Percentiles rank a stretch among this genome's conserved stretches.
phyloP scores from a whole-genome alignment of 2,797 vertebrate genomes.

The Kryptolebias ocellatus region DNA sequence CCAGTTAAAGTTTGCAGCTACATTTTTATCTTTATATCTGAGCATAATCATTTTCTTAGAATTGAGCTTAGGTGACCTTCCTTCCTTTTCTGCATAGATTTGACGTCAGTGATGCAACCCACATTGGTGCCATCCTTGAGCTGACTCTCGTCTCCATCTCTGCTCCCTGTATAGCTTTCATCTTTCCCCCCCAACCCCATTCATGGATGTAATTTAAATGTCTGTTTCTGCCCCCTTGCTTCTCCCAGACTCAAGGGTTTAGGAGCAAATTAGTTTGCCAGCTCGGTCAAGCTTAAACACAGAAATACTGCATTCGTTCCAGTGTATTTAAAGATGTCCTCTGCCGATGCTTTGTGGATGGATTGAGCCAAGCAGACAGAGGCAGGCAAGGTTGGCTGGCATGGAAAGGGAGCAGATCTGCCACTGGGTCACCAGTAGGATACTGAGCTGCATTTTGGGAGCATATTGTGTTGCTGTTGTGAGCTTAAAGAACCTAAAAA shows the following conservation, averaged over 20 bases:
- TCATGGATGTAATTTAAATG: conserved; percentile 80
- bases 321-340: conserved; percentile 82
- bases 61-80: conserved; percentile 24
- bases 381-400: conserved; percentile 35
- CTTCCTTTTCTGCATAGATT: conserved; percentile 36
- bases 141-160: conserved; percentile 5
- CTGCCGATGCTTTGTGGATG: conserved; percentile 62
- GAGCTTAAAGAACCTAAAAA: conserved; percentile 36
- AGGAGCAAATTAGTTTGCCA: conserved; percentile 82
- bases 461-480: conserved; percentile 41
- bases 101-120: conserved; percentile 35
- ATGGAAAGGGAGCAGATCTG: conserved; percentile 37
- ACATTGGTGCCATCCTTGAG: conserved; percentile 15
- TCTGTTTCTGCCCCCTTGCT: conserved; percentile 72
- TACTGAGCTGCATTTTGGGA: conserved; percentile 60
- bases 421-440: conserved; percentile 37
- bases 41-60: conserved; percentile 20
- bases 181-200: conserved; percentile 53
- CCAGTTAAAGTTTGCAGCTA: background rate
- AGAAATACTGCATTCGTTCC: conserved; percentile 76
- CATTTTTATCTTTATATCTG: conserved; percentile 10
- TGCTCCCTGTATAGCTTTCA: conserved; percentile 37
- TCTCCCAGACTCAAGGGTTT: conserved; percentile 80
- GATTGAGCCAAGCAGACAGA: conserved; percentile 52
- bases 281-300: conserved; percentile 85